Base-by-base conservation (phyloP, 2,888 invertebrate species). In the Zaprionus lineosus region DNA sequence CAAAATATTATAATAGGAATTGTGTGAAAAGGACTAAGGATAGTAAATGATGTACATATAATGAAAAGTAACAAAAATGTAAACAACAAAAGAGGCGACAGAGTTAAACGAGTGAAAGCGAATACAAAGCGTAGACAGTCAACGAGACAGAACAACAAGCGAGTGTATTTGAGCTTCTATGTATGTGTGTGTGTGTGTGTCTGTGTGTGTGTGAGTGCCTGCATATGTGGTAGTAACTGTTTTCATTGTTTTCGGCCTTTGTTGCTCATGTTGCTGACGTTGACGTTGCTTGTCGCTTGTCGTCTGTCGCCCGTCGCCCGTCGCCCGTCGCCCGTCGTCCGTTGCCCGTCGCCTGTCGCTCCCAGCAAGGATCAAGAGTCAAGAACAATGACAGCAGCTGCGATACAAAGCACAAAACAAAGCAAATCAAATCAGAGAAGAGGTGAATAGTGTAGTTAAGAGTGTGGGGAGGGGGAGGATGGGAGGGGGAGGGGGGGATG, bases 341-440 rank as follows among this genome's bases (percentile, higher is more conserved):
- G 74, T 68, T 60, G 77, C 74, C 64, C 68, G 73, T 71, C 71
- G 74, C 74, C 67, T 76, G 74, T 75, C 71, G 76, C 75, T 77
- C 66, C 66, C 75, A 71, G 75, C 78, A 70, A 64, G 78, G 78
- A 77, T 81, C 78, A 79, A 76, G 66, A 79, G 79, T 81, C 82
- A 79, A 79, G 74, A 78, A 81, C 82, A 79, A 78, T 78, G 78
- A 79, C 75, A 65, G 79, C 71, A 71, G 64, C 68, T 48, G 64
- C 64, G 36, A 47, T 55, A 59, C 43, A 53, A 33, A 53, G 37
- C 52, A 63, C 51, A 51, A 40, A 40, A 46, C 52, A 26, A 36
- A 52, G 14, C 41, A 31, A 41, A 55, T 39, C 50, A 65, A 48
- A 52, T 21, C 43, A 61, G 41, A 65, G 44, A 65, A 53, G 26